phyloP scores from a whole-genome alignment of 1,140 invertebrate species.

The Lordiphosa collinella region DNA sequence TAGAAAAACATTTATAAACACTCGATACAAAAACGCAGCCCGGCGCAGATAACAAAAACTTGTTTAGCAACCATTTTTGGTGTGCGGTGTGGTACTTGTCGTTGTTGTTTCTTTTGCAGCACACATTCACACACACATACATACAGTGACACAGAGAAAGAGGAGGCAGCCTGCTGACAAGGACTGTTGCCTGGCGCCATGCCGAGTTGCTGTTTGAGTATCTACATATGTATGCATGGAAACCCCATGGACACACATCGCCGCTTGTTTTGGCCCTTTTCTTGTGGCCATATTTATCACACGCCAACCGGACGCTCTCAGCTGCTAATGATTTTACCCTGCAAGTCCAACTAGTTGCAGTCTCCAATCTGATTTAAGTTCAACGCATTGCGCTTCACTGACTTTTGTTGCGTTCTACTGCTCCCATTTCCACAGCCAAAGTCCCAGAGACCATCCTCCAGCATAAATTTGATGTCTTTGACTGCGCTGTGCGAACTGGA shows the following conservation, averaged over 20 bases:
- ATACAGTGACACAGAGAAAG: background rate
- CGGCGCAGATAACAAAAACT: slow-evolving; percentile 62
- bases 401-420: slow-evolving; percentile 18
- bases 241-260: slow-evolving; percentile 30
- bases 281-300: slow-evolving; percentile 60
- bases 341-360: slow-evolving; percentile 18
- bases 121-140: slow-evolving; percentile 8
- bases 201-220: slow-evolving; percentile 33
- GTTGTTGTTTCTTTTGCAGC: slow-evolving; percentile 21
- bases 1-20: slow-evolving; percentile 62
- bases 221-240: slow-evolving; percentile 28
- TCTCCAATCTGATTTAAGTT: slow-evolving; percentile 22
- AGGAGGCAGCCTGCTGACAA: slow-evolving; percentile 27
- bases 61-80: slow-evolving; percentile 69
- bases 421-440: slow-evolving; percentile 26
- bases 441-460: too few relatives aligned
- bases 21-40: slow-evolving; percentile 64
- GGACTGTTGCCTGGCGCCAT: slow-evolving; percentile 37
- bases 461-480: slow-evolving; percentile 16
- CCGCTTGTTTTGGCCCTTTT: slow-evolving; percentile 39
- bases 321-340: slow-evolving; percentile 50
- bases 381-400: slow-evolving; percentile 10
- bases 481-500: slow-evolving; percentile 27
- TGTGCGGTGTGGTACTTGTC: slow-evolving; percentile 30
- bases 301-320: slow-evolving; percentile 35